Evolutionary conservation across 2,888 invertebrate genomes (phyloP).

Genomic region (Xestia ashworthii): DNA sequence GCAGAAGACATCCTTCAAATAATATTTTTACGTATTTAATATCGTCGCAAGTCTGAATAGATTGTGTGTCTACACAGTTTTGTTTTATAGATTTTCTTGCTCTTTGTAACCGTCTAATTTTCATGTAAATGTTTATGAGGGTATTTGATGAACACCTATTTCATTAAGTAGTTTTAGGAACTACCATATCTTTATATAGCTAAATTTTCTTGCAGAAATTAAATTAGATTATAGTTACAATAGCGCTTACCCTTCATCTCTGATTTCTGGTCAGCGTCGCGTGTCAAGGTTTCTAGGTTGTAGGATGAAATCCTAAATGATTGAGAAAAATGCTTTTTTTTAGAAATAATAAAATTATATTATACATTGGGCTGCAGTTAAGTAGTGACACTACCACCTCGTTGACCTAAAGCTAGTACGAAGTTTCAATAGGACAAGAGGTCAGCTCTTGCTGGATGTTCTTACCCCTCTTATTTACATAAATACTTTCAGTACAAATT

Average conservation of each 20-base stretch:
- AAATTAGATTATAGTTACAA: too few species aligned
- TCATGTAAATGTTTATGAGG: background rate
- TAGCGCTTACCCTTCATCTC: too few species aligned
- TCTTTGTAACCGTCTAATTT: background rate
- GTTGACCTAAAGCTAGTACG: background rate
- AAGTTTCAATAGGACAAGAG: background rate
- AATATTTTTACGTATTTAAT: constrained; percentile 47
- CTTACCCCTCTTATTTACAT: background rate
- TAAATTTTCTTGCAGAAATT: too few species aligned
- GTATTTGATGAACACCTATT: background rate
- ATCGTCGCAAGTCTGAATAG: constrained; percentile 12
- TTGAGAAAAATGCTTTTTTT: too few species aligned
- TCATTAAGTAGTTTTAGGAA: too few species aligned
- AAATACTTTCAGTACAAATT: background rate
- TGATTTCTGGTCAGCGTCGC: too few species aligned
- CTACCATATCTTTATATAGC: too few species aligned
- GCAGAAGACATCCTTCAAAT: constrained; percentile 33
- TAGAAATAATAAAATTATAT: too few species aligned
- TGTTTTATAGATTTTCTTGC: background rate
- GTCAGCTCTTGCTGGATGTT: background rate
- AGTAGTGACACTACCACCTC: background rate
- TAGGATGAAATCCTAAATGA: too few species aligned
- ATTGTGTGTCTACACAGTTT: background rate
- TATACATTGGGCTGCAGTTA: too few species aligned
- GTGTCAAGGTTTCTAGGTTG: too few species aligned